These are phyloP conservation scores for Danaus chrysippus DNA, from an alignment of 2,888 invertebrate species.

Conservation along the genomic window DNA sequence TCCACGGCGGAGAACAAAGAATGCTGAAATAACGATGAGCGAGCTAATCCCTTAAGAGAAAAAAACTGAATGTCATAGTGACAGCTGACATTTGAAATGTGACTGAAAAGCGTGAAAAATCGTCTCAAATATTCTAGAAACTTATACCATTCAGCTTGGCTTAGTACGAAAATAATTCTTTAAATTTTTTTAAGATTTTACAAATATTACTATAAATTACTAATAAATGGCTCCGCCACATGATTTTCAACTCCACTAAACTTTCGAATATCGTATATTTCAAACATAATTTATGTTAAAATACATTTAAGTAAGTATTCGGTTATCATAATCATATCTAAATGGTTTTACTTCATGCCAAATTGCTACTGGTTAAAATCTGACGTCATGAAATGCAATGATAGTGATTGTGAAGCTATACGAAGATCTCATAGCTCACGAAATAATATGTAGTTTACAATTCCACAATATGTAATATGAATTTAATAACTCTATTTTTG, in stretches of 20 bases:
- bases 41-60: conserved; percentile 8
- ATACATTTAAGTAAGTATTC: conserved; percentile 16
- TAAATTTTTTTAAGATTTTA: neutral
- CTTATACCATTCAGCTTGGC: neutral
- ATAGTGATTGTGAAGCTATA: conserved; percentile 6
- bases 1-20: neutral
- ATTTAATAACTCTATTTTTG: too few species aligned
- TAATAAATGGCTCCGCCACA: neutral
- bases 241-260: neutral
- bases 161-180: neutral
- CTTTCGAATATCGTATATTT: neutral
- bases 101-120: conserved; percentile 19
- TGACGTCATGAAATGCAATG: conserved; percentile 21
- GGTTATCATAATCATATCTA: conserved; percentile 22
- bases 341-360: conserved; percentile 22
- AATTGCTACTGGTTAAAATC: conserved; percentile 16
- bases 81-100: conserved; percentile 24
- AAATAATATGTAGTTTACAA: too few species aligned
- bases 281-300: conserved; percentile 9
- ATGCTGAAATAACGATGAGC: neutral
- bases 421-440: neutral
- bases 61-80: conserved; percentile 16
- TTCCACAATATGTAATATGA: too few species aligned
- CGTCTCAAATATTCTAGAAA: neutral
- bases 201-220: neutral